Base-by-base conservation (phyloP, 1,140 invertebrate species). In the Nasonia giraulti region DNA sequence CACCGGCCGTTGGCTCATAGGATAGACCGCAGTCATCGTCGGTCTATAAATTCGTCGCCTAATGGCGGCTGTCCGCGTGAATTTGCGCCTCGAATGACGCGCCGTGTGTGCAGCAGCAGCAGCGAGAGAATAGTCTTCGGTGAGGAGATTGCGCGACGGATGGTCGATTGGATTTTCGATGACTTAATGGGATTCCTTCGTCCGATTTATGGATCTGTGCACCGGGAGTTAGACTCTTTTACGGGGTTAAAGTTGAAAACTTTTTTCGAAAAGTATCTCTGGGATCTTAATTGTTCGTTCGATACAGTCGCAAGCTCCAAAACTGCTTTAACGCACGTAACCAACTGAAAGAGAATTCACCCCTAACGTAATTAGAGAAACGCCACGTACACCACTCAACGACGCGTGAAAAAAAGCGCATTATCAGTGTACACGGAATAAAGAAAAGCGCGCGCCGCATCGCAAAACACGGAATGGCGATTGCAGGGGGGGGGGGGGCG, bases 1-100 rank as follows among this genome's bases (percentile, higher is more conserved):
- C 74, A 74, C 79, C 55, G 23, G 68, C 68, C 23, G 44, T 31
- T n/a, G 55, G 55, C 55, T 62, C 55, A 62, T 62, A 62, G 69
- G 62, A 68, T 33, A 62, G 77, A 82, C 83, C 83, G 83, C 83
- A 84, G 85, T 84, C 80, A 85, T 87, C 83, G 85, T 79, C 68
- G 73, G 31, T 85, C 86, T 83, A 84, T 84, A 84, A 84, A 84
- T 84, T 80, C 83, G 23, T 80, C 83, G 77, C 47, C 74, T 80
- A 84, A 84, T 75, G 83, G 77, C 31, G 27, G 47, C 50, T 75
- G 75, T 78, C 82, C 47, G 10, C 33, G n/a, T 27, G 50, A 83
- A 83, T 83, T 83, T 83, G 31, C 47, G 12, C 17, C 23, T 12
- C 12, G 69, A 71, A 84, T 84, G 83, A 84, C 68, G 77, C 44